phyloP scores from a whole-genome alignment of 2,113 vertebrate species.

The Macheiramphus alcinus region DNA sequence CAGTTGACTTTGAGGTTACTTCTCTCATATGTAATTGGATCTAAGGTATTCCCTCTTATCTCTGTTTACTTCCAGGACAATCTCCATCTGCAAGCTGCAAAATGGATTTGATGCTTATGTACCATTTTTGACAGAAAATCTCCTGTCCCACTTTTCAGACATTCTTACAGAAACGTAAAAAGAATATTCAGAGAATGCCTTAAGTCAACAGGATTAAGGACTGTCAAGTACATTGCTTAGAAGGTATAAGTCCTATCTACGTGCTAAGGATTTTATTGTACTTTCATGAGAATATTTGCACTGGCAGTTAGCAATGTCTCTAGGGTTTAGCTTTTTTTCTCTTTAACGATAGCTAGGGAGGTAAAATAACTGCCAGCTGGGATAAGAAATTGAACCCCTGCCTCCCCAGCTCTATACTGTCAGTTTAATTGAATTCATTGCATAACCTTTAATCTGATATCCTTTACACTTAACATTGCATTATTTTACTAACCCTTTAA shows the following conservation, averaged over 20 bases:
- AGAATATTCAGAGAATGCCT: constrained; percentile 6
- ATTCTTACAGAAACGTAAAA: neutral
- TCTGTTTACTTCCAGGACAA: neutral
- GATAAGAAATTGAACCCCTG: neutral
- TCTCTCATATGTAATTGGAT: neutral
- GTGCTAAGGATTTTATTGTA: constrained; percentile 31
- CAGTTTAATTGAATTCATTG: neutral
- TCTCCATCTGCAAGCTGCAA: neutral
- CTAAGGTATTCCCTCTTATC: neutral
- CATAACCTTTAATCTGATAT: neutral
- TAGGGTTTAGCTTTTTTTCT: neutral
- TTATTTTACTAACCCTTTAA: neutral
- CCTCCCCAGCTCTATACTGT: neutral
- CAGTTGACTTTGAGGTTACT: neutral
- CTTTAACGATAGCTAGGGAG: neutral
- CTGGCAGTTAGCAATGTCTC: neutral
- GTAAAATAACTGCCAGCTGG: neutral
- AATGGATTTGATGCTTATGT: neutral
- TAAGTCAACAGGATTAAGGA: constrained; percentile 55
- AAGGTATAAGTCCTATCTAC: neutral
- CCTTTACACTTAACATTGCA: neutral
- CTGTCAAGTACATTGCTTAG: constrained; percentile 40
- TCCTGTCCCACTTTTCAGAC: constrained; percentile 12
- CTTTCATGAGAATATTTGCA: constrained; percentile 27
- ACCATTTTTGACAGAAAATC: neutral